Conservation (phyloP, 2,888 invertebrate species). For the Acronicta psi region DNA sequence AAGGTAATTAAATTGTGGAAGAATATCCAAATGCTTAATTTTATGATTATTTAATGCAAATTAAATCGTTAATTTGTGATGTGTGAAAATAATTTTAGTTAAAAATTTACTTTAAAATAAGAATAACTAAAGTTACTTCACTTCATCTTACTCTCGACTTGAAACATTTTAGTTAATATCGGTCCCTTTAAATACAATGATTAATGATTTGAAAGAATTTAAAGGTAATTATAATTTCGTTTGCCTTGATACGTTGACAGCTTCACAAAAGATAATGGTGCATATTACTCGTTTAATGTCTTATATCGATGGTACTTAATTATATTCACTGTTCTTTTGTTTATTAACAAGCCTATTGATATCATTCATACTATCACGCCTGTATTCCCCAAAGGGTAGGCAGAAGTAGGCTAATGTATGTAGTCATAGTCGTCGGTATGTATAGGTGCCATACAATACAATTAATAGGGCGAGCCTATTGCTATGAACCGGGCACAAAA, state of each 20-base stretch:
- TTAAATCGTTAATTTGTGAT: background rate
- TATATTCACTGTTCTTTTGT: no score
- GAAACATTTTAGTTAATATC: slow-evolving; percentile 20
- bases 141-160: slow-evolving; percentile 13
- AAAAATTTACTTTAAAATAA: slow-evolving; percentile 15
- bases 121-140: slow-evolving; percentile 25
- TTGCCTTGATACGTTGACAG: slow-evolving; percentile 17
- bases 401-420: no score
- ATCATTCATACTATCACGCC: no score
- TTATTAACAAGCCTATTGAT: no score
- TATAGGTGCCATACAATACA: no score
- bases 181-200: slow-evolving; percentile 26
- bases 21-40: background rate
- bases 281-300: background rate
- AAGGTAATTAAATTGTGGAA: slow-evolving; percentile 9
- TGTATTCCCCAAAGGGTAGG: no score
- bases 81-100: no score
- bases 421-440: no score
- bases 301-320: background rate
- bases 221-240: slow-evolving; percentile 15
- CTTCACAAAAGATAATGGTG: slow-evolving; percentile 6
- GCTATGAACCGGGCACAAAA: no score
- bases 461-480: no score
- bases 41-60: slow-evolving; percentile 13
- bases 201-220: slow-evolving; percentile 28